Evolutionary conservation across 2,797 vertebrate species (phyloP), one percentile per base, ranked within the genome.

Genomic region (Sylvia borin): DNA sequence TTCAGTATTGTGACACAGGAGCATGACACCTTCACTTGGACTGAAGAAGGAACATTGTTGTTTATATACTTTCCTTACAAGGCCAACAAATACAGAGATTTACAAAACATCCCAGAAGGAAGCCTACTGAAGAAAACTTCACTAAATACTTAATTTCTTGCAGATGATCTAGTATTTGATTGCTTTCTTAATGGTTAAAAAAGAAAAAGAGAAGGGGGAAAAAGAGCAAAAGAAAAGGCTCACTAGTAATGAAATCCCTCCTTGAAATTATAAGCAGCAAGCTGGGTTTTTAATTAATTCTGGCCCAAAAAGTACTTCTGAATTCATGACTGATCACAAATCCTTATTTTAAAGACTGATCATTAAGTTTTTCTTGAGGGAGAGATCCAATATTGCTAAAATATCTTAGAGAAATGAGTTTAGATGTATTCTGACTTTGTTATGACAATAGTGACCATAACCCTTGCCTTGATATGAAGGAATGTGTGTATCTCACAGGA

Each of bases 401-500:
- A 50, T 45, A 48, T 4, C 55, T 53, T 15, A 62, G n/a, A 82
- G 13, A 90, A 85, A 71, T 5, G 25, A 31, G 29, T 91, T 87
- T 18, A 68, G 43, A 61, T 66, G 26, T 34, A 70, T 64, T 91
- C 84, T 91, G 71, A 61, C 58, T 90, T 90, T 89, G 78, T 80
- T 95, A 85, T 76, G 70, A 81, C 58, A 94, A 81, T 88, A 84
- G 75, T 55, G 58, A 64, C 79, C n/a, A 67, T 9, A 91, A 78
- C 40, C 70, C 27, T 93, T 75, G 92, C 55, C 72, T 92, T 84
- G 70, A 72, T 60, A 51, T 18, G 36, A 80, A 92, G 60, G 85
- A 95, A 95, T 78, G 90, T 43, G 79, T 85, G 2, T 84, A 47
- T 96, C 74, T 81, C 94, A 93, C 57, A 94, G 80, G 90, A 96